Percentiles rank a stretch among this genome's conserved stretches.
Evolutionary conservation across 2,113 vertebrate genomes (phyloP).

Genomic region (Panthera tigris): DNA sequence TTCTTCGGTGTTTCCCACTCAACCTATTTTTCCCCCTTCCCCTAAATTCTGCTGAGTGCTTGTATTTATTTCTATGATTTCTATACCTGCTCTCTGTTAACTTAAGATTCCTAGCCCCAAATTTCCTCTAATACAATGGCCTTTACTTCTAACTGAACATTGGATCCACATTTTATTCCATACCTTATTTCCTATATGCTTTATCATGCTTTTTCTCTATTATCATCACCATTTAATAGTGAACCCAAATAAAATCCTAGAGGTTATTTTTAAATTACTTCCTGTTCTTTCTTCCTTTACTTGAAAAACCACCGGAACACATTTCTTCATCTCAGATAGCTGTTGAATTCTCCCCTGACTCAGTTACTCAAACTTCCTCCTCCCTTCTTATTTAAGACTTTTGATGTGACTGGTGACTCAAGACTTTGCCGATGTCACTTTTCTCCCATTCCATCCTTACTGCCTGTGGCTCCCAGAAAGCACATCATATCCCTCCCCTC

Average conservation of each 20-base stretch:
- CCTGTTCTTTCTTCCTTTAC: neutral
- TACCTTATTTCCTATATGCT: neutral
- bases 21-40: rapidly evolving
- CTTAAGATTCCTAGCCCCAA: neutral
- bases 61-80: neutral
- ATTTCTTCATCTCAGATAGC: neutral
- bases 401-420: neutral
- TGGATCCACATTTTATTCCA: neutral
- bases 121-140: neutral
- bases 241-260: neutral
- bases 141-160: neutral
- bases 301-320: neutral
- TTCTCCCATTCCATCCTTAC: neutral
- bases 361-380: neutral
- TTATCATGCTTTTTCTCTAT: neutral
- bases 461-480: neutral
- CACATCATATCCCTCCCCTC: rapidly evolving
- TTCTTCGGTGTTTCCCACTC: neutral
- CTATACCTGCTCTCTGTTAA: neutral
- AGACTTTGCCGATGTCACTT: neutral
- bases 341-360: neutral
- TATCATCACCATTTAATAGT: neutral
- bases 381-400: neutral
- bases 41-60: neutral
- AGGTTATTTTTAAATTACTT: neutral